Base-by-base conservation (phyloP, 2,888 invertebrate species). In the Xestobium rufovillosum region DNA sequence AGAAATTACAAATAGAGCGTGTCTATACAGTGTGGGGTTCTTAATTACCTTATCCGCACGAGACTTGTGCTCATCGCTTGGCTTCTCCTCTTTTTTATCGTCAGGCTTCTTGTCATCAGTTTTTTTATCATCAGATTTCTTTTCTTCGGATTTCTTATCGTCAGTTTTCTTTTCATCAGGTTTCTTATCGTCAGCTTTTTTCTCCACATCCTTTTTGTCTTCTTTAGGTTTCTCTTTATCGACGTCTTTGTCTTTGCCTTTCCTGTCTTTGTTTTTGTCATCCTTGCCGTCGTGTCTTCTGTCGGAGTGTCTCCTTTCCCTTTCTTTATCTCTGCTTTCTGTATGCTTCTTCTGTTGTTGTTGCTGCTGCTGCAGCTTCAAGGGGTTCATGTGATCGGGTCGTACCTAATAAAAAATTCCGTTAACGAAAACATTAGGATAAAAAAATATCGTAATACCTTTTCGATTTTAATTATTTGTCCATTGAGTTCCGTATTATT, bases 401-500 rank as follows among this genome's bases (percentile, higher is more conserved):
- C 62, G 51, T 3, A 64, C 61, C 47, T 60, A 43, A 41, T 50
- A 52, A 52, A 55, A 39, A 28, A 44, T 43, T 34, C 25, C 26
- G 26, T 23, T 41, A 27, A 29, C 6, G 3, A 10, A 3, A 14
- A 28, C 13, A n/a, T 23, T 26, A 13, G 8, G 12, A 15, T 0
- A 67, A 65, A 40, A 75, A 75, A 2, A 2, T 27, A 10, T 3
- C 73, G 73, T 53, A 76, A 75, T 33, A 87, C 94, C 67, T 88
- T 85, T 64, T 95, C 95, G 33, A 96, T 91, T 10, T 88, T 87
- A 56, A 96, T 94, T 67, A 92, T 88, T 43, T 89, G 83, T 2
- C 95, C 95, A 62, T 95, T 92, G 30, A 96, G 71, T 67, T 95
- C 94, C 53, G 92, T 94, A 46, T 87, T 78, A 62, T 95, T 90